Conservation (phyloP, 2,888 invertebrate genomes). For the Anagyrus pseudococci region DNA sequence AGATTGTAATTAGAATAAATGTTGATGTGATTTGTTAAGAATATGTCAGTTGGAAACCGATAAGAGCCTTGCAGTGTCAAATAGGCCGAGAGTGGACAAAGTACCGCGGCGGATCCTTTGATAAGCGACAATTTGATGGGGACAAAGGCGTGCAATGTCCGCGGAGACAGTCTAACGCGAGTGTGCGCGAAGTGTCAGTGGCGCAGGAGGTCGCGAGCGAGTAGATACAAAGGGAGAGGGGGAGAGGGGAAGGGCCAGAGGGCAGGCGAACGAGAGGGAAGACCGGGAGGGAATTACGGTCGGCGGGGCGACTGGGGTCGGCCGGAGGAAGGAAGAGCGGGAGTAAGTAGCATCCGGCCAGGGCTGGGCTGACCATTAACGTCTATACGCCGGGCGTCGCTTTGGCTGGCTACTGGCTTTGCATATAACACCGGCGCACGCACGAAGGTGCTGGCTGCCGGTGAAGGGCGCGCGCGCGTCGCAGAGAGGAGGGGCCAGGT, state of each 20-base stretch:
- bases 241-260: not conserved
- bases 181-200: not conserved
- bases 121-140: conserved; percentile 4
- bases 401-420: conserved; percentile 42
- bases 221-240: not conserved
- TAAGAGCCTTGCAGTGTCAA: no score
- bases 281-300: not conserved
- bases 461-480: not conserved
- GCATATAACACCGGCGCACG: conserved; percentile 39
- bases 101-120: not conserved
- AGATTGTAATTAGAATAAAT: no score
- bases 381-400: not conserved
- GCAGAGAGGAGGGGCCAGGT: no score
- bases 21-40: no score
- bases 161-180: no score
- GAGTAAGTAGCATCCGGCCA: conserved; percentile 40
- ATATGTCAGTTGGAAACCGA: no score
- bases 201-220: not conserved
- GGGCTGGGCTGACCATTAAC: conserved; percentile 39
- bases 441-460: not conserved
- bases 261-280: no score
- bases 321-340: conserved; percentile 32
- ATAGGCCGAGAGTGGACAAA: not conserved
- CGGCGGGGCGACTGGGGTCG: no score
- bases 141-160: conserved; percentile 1